These are phyloP conservation scores for Dendroctonus ponderosae DNA, from an alignment of 1,140 invertebrate genomes.

Conservation along the genomic window DNA sequence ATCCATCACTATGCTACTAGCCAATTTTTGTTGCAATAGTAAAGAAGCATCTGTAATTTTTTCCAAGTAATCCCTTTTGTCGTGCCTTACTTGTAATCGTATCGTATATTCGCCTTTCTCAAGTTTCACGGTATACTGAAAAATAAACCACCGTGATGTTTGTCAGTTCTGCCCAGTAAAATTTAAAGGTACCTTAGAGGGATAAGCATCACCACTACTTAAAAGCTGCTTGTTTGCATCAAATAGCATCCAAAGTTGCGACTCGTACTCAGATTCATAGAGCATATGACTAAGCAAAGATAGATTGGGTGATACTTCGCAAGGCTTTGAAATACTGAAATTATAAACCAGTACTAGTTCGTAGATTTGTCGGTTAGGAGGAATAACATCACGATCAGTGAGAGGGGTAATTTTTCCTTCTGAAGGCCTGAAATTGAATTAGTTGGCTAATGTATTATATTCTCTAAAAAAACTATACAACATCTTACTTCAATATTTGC, in stretches of 20 bases:
- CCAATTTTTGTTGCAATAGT: conserved; percentile 74
- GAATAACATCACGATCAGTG: conserved; percentile 77
- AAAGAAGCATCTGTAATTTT: conserved; percentile 76
- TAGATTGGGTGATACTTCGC: conserved; percentile 79
- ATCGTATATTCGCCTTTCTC: conserved; percentile 95
- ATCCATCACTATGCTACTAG: conserved; percentile 70
- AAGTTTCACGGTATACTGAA: conserved; percentile 81
- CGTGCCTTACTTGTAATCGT: conserved; percentile 84
- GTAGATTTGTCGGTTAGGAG: conserved; percentile 84
- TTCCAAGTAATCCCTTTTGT: conserved; percentile 83
- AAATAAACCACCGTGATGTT: conserved; percentile 16
- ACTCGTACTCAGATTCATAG: conserved; percentile 94
- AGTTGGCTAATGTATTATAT: not conserved
- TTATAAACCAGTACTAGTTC: conserved; percentile 84
- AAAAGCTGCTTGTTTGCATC: conserved; percentile 89
- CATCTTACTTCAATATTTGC: conserved; percentile 69
- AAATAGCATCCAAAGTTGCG: conserved; percentile 95
- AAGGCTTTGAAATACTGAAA: conserved; percentile 77
- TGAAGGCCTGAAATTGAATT: conserved; percentile 62
- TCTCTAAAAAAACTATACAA: conserved; percentile 1
- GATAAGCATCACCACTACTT: conserved; percentile 85
- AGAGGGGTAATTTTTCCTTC: conserved; percentile 78
- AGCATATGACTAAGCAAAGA: conserved; percentile 81
- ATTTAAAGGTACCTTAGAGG: conserved; percentile 65
- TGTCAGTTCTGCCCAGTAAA: not conserved